Evolutionary conservation across 2,888 invertebrate species (phyloP).

Genomic region (Bimastos eiseni): DNA sequence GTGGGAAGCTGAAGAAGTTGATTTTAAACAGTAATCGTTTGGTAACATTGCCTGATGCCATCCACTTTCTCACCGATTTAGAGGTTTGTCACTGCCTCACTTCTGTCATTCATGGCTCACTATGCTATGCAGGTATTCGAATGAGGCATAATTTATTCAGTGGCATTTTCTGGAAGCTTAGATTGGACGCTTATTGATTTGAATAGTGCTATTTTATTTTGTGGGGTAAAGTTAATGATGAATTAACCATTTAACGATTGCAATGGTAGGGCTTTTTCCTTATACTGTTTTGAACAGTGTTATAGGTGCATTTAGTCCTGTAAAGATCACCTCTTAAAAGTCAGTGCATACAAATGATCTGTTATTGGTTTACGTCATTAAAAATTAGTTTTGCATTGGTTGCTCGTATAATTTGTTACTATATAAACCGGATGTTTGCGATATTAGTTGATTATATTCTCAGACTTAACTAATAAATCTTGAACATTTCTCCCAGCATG

Average conservation of each 20-base stretch:
- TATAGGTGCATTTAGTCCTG: no score
- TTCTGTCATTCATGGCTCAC: background rate
- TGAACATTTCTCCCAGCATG: background rate
- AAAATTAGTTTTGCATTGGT: background rate
- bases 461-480: background rate
- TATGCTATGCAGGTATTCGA: background rate
- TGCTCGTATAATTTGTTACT: background rate
- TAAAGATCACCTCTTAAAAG: no score
- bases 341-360: no score
- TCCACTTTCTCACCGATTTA: constrained; percentile 76
- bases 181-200: no score
- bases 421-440: background rate
- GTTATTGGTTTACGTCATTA: background rate
- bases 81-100: constrained; percentile 51
- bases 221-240: no score
- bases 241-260: no score
- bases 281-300: no score
- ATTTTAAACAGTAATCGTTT: constrained; percentile 89
- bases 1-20: constrained; percentile 84
- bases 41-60: constrained; percentile 94
- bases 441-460: background rate
- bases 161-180: background rate
- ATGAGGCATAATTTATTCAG: no score
- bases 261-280: no score
- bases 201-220: no score